These are phyloP conservation scores for Gymnoscopelus braueri DNA, from an alignment of 2,797 vertebrate genomes.

Conservation along the genomic window DNA sequence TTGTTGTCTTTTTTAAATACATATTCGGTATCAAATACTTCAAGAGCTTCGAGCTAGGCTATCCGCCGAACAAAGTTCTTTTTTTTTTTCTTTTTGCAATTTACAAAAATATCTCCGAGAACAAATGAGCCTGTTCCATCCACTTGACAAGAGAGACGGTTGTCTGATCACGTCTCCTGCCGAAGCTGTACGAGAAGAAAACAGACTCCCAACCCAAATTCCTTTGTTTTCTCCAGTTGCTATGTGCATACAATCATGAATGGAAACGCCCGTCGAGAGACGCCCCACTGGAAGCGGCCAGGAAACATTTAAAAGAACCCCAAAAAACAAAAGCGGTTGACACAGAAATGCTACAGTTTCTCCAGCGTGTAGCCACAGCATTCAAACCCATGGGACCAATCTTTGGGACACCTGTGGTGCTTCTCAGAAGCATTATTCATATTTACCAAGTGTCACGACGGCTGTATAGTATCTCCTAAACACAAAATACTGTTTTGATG, in stretches of 20 bases:
- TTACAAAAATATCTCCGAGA: constrained; percentile 63
- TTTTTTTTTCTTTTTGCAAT: constrained; percentile 19
- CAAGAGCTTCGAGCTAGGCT: constrained; percentile 20
- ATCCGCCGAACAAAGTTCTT: constrained; percentile 9
- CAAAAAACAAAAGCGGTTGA: constrained; percentile 25
- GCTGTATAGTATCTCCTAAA: too few relatives aligned
- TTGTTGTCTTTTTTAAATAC: constrained; percentile 36
- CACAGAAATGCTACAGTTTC: constrained; percentile 64
- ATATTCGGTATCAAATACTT: constrained; percentile 69
- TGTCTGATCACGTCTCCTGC: too few relatives aligned
- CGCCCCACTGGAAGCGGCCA: constrained; percentile 9
- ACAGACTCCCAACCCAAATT: not conserved
- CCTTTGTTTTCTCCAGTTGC: constrained; percentile 5
- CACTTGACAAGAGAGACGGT: not conserved
- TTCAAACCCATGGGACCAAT: too few relatives aligned
- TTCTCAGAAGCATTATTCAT: not conserved
- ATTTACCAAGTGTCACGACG: not conserved
- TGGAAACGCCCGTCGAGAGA: not conserved
- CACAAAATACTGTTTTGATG: too few relatives aligned
- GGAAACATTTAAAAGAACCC: not conserved
- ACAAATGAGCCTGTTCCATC: constrained; percentile 1
- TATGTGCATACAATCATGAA: constrained; percentile 33
- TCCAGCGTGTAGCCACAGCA: constrained; percentile 62
- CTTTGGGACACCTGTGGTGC: not conserved
- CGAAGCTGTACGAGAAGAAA: too few relatives aligned